phyloP scores from a whole-genome alignment of 2,113 vertebrate genomes.

The Pseudorasbora parva region DNA sequence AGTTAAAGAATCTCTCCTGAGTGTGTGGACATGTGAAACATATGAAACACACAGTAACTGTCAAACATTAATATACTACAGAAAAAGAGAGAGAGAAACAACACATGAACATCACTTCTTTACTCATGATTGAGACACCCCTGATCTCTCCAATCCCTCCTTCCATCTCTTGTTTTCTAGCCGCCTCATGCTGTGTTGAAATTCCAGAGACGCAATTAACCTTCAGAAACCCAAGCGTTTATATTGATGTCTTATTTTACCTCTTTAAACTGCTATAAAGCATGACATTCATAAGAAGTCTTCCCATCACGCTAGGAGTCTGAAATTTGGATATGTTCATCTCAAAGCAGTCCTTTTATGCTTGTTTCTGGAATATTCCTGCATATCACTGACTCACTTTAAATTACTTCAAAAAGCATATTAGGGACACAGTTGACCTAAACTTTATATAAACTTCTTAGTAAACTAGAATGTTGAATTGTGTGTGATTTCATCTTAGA shows the following conservation, averaged over 20 bases:
- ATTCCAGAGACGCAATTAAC: constrained; percentile 46
- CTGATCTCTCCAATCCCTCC: too few species aligned
- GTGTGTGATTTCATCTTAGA: background rate
- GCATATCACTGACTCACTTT: background rate
- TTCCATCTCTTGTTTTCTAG: constrained; percentile 3
- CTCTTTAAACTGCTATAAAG: background rate
- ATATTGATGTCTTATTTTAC: background rate
- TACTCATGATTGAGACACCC: too few species aligned
- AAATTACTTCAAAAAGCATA: background rate
- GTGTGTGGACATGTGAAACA: too few species aligned
- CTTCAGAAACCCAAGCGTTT: background rate
- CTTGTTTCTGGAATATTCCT: background rate
- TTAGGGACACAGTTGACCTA: background rate
- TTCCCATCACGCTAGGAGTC: background rate
- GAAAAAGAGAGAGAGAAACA: too few species aligned
- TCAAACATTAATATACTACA: too few species aligned
- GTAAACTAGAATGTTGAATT: background rate
- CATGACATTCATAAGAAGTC: background rate
- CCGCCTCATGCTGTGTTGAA: constrained; percentile 31
- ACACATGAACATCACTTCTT: too few species aligned
- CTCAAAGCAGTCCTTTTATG: background rate
- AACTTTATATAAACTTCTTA: background rate
- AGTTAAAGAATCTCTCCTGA: too few species aligned
- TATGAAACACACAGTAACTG: too few species aligned
- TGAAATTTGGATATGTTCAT: background rate